Base-by-base conservation (phyloP, 1,140 invertebrate genomes). In the Penaeus vannamei region DNA sequence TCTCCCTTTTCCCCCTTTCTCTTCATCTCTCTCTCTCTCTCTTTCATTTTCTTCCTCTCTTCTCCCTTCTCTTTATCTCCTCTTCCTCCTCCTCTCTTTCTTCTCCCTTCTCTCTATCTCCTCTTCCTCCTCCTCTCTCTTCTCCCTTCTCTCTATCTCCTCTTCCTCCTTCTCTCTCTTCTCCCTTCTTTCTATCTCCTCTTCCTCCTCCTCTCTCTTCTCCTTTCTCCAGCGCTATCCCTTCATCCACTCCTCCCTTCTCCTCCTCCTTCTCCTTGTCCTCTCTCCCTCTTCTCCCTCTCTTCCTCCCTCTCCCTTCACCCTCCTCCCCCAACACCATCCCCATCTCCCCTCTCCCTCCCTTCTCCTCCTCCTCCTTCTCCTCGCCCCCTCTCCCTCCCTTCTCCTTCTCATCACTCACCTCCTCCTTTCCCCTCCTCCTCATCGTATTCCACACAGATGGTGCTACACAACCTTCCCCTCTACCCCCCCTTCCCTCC, bases 31-130 rank as follows among this genome's bases (percentile, higher is more conserved):
- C 17, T 64, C 62, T 64, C 17, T 64, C 72, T 32, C 14, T 22
- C 62, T 64, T 64, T 64, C n/a, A 17, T 64, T 64, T n/a, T 64
- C 62, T 64, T 64, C 62, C 62, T 64, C 62, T n/a, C n/a, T n/a
- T 19, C 62, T 64, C 62, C n/a, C n/a, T n/a, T n/a, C 62, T 64
- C n/a, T n/a, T n/a, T 64, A 17, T 64, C 62, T 19, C 62, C n/a
- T 64, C 62, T 64, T 77, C 17, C 59, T 4, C 61, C 46, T 59
- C 23, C 46, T 29, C 8, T 62, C 62, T 60, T 29, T 84, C 36
- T 7, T 42, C 36, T 42, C 8, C 8, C 8, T 42, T 42, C 36
- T 7, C 36, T 42, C 36, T 42, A 4, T 42, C 36, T 42, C 36
- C 8, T 7, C 8, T 4, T 7, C 36, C 36, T 36, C 5, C 36